phyloP scores from a whole-genome alignment of 2,888 invertebrate genomes.

The Thera britannica region DNA sequence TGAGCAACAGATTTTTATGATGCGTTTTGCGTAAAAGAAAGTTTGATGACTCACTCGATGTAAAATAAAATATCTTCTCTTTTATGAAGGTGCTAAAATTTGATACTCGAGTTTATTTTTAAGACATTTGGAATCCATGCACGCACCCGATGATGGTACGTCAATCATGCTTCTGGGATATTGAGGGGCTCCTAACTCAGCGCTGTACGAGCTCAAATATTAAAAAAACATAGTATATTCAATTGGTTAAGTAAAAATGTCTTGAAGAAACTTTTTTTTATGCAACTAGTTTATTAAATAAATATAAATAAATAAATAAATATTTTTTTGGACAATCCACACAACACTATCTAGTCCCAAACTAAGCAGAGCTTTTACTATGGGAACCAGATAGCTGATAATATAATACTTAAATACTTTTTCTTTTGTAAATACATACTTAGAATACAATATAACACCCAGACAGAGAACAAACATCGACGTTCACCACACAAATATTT shows the following conservation, averaged over 20 bases:
- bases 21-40: neutral
- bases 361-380: too few species aligned
- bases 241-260: neutral
- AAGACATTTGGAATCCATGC: conserved; percentile 49
- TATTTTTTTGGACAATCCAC: too few species aligned
- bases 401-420: too few species aligned
- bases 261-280: neutral
- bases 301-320: too few species aligned
- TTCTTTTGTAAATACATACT: too few species aligned
- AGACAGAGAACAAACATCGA: too few species aligned
- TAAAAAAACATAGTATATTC: neutral
- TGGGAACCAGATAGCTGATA: too few species aligned
- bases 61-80: conserved; percentile 5
- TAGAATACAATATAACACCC: too few species aligned
- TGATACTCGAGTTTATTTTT: conserved; percentile 34
- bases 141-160: conserved; percentile 53
- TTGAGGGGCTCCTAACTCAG: conserved; percentile 23
- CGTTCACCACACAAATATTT: too few species aligned
- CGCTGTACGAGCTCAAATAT: neutral
- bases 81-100: conserved; percentile 32
- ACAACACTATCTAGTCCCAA: too few species aligned
- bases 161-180: conserved; percentile 56
- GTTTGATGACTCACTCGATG: neutral
- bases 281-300: too few species aligned
- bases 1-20: neutral